Base-by-base conservation (phyloP, 2,888 invertebrate species). In the Nowickia ferox region DNA sequence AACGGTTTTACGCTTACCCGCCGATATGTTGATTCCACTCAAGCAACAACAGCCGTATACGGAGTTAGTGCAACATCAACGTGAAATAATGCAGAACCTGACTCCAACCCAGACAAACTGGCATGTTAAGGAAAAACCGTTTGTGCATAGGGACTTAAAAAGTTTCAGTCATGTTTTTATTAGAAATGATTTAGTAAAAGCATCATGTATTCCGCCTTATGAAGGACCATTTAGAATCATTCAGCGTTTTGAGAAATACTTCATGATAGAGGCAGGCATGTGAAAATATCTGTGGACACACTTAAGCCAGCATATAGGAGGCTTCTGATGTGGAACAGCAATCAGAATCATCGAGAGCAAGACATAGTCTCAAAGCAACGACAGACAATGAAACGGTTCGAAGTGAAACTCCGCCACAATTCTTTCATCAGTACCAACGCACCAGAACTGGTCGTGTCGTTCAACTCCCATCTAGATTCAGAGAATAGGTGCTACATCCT, bases 251-350 rank as follows among this genome's bases (percentile, higher is more conserved):
- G 55, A 71, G 6, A 65, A 71, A 30, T 19, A 4, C 13, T 63
- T 19, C 8, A 53, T 68, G 46, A 75, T 69, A 22, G 30, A 44
- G 46, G 11, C 40, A 68, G 10, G 13, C 9, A 53, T 9, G 5
- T 9, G 22, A 68, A 51, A 9, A 22, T 69, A 22, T 78, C 44
- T 5, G 17, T 79, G 13, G 55, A 53, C 13, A 22, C 71, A 8
- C 65, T 79, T 40, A 69, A 68, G 9, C 77, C 77, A 17, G 68
- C 68, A 9, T 77, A 68, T 19, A 15, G 2, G 38, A 48, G 13
- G 5, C 48, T 11, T 5, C 5, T 13, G 48, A 9, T 5, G n/a
- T 48, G 10, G 15, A 13, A 13, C 5, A 13, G 48, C 10, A 48
- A 48, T 48, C 10, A 15, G 5, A 13, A 48, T 5, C 48, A 15